Base-by-base conservation (phyloP, 2,888 invertebrate species). In the Synergus umbraculus region DNA sequence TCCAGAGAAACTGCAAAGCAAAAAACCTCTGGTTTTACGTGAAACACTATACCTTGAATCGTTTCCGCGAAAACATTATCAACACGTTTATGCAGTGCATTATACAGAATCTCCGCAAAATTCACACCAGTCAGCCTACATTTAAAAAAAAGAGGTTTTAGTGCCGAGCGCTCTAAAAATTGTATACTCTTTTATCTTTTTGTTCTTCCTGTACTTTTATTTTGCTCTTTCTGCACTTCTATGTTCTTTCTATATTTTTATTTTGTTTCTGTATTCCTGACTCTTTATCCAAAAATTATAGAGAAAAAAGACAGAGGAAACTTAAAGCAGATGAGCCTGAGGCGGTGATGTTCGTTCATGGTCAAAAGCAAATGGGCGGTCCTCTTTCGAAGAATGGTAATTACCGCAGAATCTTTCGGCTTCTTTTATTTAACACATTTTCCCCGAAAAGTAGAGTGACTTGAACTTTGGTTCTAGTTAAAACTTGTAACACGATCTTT, bases 351-450 rank as follows among this genome's bases (percentile, higher is more conserved):
- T 13, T 63, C 63, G 63, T 63, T 29, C 13, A 12, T 29, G 73
- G 73, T 73, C 73, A 54, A 73, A 76, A 78, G 69, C 44, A 63
- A 76, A 41, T 80, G 78, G 69, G 76, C 83, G 81, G 78, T 78
- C 49, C 65, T 69, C 9, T 49, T 58, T 43, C 41, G 13, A 76
- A 60, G 65, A 76, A 66, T 78, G 78, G 79, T 77, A 83, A 84
- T 84, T 83, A 82, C 79, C 81, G 79, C 79, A 79, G 79, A 78
- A 82, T 82, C 79, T 81, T 78, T 66, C 80, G 82, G 81, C 76
- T 82, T 78, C 80, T 80, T 82, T 79, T 46, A 8, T 69, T 69
- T 13, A 69, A 13, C 15, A 46, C 37, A 49, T 69, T 69, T 69
- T 69, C 46, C 49, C 46, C 49, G 46, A 66, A 66, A 49, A 15